These are phyloP conservation scores for Willowsia nigromaculata DNA, from an alignment of 2,888 invertebrate genomes.

Conservation along the genomic window DNA sequence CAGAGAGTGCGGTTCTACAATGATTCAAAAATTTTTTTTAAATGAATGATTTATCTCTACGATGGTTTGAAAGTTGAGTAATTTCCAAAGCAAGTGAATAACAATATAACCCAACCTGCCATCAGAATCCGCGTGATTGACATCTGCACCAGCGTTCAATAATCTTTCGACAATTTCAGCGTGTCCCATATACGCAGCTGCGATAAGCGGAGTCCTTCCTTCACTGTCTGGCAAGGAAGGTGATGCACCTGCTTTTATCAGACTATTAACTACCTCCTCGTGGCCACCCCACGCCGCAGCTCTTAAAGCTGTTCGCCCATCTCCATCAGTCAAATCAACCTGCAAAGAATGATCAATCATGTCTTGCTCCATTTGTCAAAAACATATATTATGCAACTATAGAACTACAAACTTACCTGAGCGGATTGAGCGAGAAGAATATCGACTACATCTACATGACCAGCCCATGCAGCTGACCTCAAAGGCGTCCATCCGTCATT, in stretches of 20 bases:
- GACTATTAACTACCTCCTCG: conserved; percentile 83
- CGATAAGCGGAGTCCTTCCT: conserved; percentile 94
- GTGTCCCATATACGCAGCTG: conserved; percentile 98
- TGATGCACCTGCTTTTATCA: conserved; percentile 84
- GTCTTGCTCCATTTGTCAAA: no score
- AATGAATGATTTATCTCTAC: no score
- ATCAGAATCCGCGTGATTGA: conserved; percentile 92
- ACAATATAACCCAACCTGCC: conserved; percentile 82
- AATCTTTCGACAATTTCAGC: conserved; percentile 93
- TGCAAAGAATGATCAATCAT: conserved; percentile 83
- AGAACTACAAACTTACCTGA: conserved; percentile 81
- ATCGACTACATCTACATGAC: conserved; percentile 85
- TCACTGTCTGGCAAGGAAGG: conserved; percentile 93
- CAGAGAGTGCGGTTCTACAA: conserved; percentile 89
- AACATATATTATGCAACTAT: conserved; percentile 81
- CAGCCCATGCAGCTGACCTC: conserved; percentile 97
- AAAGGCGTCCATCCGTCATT: conserved; percentile 94
- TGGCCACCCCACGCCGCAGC: conserved; percentile 98
- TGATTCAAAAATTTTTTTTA: no score
- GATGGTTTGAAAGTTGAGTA: no score
- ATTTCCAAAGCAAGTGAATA: no score
- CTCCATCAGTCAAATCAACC: conserved; percentile 92
- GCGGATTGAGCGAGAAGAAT: conserved; percentile 83
- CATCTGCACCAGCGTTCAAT: conserved; percentile 89
- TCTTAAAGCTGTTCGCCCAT: conserved; percentile 92